These are phyloP conservation scores for Philereme transversata DNA, from an alignment of 2,888 invertebrate species.

Conservation along the genomic window DNA sequence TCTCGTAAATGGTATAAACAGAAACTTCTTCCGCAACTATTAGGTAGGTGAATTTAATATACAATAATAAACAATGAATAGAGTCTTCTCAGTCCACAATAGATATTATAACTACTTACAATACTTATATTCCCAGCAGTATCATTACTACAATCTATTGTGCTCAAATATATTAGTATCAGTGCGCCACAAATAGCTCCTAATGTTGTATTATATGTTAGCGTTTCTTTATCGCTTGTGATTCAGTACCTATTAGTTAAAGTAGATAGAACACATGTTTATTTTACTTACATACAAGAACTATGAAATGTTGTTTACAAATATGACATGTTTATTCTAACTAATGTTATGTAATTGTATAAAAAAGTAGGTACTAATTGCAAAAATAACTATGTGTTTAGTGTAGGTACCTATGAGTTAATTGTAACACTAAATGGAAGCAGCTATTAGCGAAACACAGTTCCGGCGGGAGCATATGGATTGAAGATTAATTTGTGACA, in stretches of 20 bases:
- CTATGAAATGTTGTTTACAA: slow-evolving; percentile 11
- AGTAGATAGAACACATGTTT: slow-evolving; percentile 47
- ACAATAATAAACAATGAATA: no score
- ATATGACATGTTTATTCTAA: not conserved
- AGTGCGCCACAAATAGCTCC: slow-evolving; percentile 33
- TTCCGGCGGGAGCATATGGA: no score
- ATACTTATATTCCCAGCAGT: not conserved
- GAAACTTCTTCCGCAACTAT: no score
- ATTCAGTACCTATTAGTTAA: slow-evolving; percentile 35
- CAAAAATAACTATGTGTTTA: no score
- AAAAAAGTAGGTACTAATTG: no score
- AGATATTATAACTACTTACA: not conserved
- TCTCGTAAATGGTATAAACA: no score
- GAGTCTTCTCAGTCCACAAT: no score
- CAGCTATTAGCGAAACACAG: no score
- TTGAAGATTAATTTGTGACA: no score
- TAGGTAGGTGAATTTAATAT: no score
- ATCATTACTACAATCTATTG: not conserved
- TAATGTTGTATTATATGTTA: slow-evolving; percentile 4
- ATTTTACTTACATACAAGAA: not conserved
- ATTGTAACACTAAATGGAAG: no score
- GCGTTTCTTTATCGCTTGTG: slow-evolving; percentile 30
- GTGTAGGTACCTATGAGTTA: no score
- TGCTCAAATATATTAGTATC: not conserved
- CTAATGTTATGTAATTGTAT: not conserved